These are phyloP conservation scores for Lemur catta DNA, from an alignment of 2,797 vertebrate genomes.

Conservation along the genomic window DNA sequence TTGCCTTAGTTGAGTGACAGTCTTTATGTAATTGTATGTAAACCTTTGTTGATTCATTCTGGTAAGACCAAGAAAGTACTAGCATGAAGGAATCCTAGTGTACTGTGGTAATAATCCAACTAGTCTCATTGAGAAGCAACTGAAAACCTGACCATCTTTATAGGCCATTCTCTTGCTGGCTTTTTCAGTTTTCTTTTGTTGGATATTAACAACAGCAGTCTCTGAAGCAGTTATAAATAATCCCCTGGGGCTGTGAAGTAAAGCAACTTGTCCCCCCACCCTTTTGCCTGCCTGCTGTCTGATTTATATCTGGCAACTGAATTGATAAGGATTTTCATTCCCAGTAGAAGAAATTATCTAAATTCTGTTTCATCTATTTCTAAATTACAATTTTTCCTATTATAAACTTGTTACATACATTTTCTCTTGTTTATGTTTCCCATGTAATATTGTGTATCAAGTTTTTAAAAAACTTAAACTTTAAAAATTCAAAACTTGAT, in stretches of 20 bases:
- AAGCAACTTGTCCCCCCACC: background rate
- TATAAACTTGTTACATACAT: conserved; percentile 2
- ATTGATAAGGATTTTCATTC: background rate
- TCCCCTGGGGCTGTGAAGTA: background rate
- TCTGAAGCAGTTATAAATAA: background rate
- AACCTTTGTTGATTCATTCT: background rate
- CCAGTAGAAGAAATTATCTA: background rate
- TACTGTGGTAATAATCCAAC: background rate
- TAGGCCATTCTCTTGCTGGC: background rate
- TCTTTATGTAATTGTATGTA: background rate
- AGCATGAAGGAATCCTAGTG: background rate
- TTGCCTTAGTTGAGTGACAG: background rate
- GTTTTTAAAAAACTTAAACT: background rate
- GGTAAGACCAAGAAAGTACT: background rate
- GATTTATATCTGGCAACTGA: background rate
- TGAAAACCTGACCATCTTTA: background rate
- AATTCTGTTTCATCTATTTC: background rate
- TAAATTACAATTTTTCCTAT: background rate
- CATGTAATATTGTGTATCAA: background rate
- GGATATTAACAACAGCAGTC: background rate
- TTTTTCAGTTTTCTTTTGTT: background rate
- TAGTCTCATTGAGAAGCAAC: background rate
- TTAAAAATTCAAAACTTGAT: background rate
- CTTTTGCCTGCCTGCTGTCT: background rate
- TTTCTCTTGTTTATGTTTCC: background rate